Conservation (phyloP, 2,888 invertebrate species). For the Hedychridium roseum region DNA sequence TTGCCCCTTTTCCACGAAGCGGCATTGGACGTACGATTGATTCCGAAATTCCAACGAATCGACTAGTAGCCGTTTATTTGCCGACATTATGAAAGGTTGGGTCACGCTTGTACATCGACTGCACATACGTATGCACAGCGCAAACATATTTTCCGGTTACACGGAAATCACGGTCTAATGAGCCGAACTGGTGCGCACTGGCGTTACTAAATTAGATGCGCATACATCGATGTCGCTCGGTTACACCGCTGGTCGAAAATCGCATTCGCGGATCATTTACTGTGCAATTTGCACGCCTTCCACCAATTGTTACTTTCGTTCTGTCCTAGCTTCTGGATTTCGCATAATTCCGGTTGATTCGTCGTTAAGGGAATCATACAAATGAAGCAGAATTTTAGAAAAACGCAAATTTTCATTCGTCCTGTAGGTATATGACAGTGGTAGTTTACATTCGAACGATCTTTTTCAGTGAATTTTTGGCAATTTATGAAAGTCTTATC, state of each 20-base stretch:
- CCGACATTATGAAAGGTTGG: not conserved
- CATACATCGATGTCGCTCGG: not conserved
- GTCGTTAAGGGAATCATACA: too few species aligned
- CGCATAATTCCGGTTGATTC: too few species aligned
- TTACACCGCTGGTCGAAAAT: not conserved
- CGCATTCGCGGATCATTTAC: too few species aligned
- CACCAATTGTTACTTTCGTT: conserved; percentile 5
- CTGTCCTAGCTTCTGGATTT: too few species aligned
- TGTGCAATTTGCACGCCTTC: not conserved
- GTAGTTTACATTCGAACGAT: too few species aligned
- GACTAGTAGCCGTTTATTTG: not conserved
- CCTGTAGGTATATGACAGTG: too few species aligned
- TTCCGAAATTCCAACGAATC: not conserved
- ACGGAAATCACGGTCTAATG: not conserved
- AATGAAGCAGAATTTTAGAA: too few species aligned
- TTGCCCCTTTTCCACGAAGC: too few species aligned
- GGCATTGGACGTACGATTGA: too few species aligned
- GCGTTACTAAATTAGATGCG: not conserved
- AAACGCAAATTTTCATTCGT: too few species aligned
- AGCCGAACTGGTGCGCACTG: not conserved
- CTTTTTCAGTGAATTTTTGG: too few species aligned
- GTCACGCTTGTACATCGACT: not conserved
- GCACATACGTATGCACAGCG: not conserved
- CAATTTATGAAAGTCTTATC: too few species aligned
- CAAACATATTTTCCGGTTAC: conserved; percentile 15